These are phyloP conservation scores for Eurois occulta DNA, from an alignment of 2,888 invertebrate species.

Conservation along the genomic window DNA sequence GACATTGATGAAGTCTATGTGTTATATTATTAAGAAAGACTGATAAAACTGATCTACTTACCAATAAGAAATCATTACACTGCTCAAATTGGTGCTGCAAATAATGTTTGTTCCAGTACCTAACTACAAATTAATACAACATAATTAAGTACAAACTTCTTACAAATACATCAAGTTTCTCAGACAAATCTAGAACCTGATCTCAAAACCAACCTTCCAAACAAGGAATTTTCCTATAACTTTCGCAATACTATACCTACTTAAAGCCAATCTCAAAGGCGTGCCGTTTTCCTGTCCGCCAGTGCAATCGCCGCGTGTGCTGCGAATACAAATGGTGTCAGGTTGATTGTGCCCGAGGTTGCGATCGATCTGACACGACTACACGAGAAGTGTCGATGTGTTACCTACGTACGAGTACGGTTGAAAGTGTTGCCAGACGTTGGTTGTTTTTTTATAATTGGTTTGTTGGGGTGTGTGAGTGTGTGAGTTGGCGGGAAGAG, in stretches of 20 bases:
- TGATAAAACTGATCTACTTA: neutral
- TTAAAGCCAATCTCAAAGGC: slow-evolving; percentile 30
- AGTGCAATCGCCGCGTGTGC: slow-evolving; percentile 65
- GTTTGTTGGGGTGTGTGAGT: slow-evolving; percentile 23
- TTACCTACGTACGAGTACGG: slow-evolving; percentile 39
- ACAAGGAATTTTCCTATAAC: neutral
- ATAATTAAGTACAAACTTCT: neutral
- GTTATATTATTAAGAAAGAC: neutral
- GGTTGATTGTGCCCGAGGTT: slow-evolving; percentile 67
- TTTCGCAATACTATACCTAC: slow-evolving; percentile 9
- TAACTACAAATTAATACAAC: neutral
- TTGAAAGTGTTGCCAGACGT: slow-evolving; percentile 38
- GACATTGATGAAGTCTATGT: neutral
- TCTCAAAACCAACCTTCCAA: neutral
- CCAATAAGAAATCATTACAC: neutral
- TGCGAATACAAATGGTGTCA: slow-evolving; percentile 73
- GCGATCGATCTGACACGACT: slow-evolving; percentile 69
- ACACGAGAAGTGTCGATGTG: slow-evolving; percentile 68
- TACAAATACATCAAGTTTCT: neutral
- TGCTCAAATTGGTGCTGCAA: neutral
- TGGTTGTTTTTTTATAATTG: slow-evolving; percentile 44
- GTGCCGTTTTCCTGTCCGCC: slow-evolving; percentile 62
- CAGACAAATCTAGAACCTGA: neutral
- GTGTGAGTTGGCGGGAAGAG: slow-evolving; percentile 9
- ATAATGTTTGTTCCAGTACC: neutral